phyloP scores from a whole-genome alignment of 2,888 invertebrate species.

The Scrobipalpa atriplicella region DNA sequence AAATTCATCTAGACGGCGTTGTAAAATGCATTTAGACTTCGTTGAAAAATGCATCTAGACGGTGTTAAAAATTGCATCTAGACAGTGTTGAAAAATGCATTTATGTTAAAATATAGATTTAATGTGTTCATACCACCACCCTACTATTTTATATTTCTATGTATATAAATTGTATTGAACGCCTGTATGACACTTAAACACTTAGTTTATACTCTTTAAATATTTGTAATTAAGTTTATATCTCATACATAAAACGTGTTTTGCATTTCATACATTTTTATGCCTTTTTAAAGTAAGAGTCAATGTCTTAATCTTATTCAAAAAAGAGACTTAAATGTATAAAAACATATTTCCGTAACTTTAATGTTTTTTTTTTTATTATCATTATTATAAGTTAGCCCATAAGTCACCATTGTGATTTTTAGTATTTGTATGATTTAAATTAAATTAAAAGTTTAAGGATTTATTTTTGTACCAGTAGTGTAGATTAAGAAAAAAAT shows the following conservation, averaged over 20 bases:
- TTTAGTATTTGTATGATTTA: conserved; percentile 59
- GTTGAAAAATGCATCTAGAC: conserved; percentile 40
- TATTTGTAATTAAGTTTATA: conserved; percentile 51
- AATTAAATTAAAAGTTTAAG: conserved; percentile 43
- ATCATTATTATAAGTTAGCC: conserved; percentile 47
- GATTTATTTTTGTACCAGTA: conserved; percentile 75
- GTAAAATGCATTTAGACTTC: too few species aligned
- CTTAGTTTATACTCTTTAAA: conserved; percentile 41
- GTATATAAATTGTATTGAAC: conserved; percentile 46
- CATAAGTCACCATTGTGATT: conserved; percentile 75
- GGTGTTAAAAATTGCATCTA: conserved; percentile 50
- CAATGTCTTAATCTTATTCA: background rate
- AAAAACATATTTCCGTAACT: conserved; percentile 21
- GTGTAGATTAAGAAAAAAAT: background rate
- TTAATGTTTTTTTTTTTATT: conserved; percentile 22
- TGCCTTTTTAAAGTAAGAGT: background rate
- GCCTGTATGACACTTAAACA: conserved; percentile 32
- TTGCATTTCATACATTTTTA: background rate
- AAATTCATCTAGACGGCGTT: too few species aligned
- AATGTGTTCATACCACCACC: conserved; percentile 66
- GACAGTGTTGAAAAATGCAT: conserved; percentile 38
- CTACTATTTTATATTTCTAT: conserved; percentile 41
- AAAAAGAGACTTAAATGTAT: conserved; percentile 18
- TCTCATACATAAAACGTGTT: conserved; percentile 1
- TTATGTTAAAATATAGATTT: conserved; percentile 38